Conservation (phyloP, 2,888 invertebrate genomes). For the Phengaris alcon region DNA sequence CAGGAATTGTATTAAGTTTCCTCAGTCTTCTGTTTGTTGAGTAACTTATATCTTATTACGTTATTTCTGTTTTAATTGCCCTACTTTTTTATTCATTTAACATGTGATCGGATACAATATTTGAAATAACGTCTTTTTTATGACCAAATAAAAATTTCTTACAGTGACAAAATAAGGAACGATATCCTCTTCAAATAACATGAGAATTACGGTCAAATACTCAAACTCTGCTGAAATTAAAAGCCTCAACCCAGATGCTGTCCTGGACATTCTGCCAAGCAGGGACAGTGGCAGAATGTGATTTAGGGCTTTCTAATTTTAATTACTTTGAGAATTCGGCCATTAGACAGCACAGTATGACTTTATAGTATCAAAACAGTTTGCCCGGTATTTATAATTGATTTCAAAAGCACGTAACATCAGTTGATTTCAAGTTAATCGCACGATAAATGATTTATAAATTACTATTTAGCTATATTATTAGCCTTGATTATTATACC, state of each 20-base stretch:
- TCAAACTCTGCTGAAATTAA: background rate
- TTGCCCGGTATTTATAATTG: conserved; percentile 23
- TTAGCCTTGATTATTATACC: background rate
- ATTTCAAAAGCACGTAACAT: conserved; percentile 34
- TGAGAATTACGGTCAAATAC: background rate
- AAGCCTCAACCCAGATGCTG: background rate
- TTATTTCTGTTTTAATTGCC: background rate
- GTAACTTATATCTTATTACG: conserved; percentile 16
- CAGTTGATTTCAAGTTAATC: conserved; percentile 39
- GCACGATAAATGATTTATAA: conserved; percentile 7
- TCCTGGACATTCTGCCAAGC: background rate
- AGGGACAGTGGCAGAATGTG: background rate
- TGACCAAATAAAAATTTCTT: background rate
- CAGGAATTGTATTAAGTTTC: conserved; percentile 1
- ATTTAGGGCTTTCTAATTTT: background rate
- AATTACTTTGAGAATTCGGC: background rate
- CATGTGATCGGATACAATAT: background rate
- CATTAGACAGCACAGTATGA: background rate
- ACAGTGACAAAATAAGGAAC: background rate
- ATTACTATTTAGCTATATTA: background rate
- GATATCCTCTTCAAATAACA: background rate
- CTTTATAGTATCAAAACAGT: conserved; percentile 1
- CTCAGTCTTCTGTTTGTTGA: background rate
- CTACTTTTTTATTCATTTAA: conserved; percentile 8
- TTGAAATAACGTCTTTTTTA: background rate